These are phyloP conservation scores for Apostichopus leukothele DNA, from an alignment of 53 echinoderm and acorn worm species.

Conservation along the genomic window DNA sequence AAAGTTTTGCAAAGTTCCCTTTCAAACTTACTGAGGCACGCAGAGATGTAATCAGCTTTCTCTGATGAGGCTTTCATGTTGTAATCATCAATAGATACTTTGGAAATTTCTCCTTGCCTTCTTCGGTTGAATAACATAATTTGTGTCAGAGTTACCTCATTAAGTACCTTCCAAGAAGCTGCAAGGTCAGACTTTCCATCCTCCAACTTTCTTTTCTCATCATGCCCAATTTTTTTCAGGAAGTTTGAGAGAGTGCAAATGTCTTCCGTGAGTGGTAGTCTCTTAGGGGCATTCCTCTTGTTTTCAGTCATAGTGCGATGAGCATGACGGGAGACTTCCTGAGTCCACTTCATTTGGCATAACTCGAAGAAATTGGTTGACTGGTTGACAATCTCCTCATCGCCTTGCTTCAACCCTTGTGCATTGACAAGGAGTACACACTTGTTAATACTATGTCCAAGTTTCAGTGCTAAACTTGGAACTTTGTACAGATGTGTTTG, in stretches of 20 bases:
- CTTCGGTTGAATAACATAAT: slow-evolving; percentile 56
- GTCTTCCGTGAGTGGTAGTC: slow-evolving; percentile 55
- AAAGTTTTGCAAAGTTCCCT: slow-evolving; percentile 37
- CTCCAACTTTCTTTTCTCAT: slow-evolving; percentile 16
- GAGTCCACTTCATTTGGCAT: slow-evolving; percentile 24
- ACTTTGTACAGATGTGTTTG: slow-evolving; percentile 19
- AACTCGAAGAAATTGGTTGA: too few species aligned
- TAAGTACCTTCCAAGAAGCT: slow-evolving; percentile 53
- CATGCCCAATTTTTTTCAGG: slow-evolving; percentile 35
- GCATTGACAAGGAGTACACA: slow-evolving; percentile 47
- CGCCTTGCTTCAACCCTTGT: slow-evolving; percentile 39
- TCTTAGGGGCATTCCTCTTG: slow-evolving; percentile 45
- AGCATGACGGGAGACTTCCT: slow-evolving; percentile 53
- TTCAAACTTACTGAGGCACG: background rate
- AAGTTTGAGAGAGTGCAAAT: slow-evolving; percentile 47
- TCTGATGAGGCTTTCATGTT: slow-evolving; percentile 46
- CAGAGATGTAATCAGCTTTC: slow-evolving; percentile 40
- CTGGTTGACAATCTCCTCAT: slow-evolving; percentile 24
- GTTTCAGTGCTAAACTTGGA: slow-evolving; percentile 64
- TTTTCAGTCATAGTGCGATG: slow-evolving; percentile 43
- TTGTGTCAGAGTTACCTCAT: slow-evolving; percentile 55
- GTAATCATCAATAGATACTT: slow-evolving; percentile 32
- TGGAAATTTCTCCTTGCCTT: slow-evolving; percentile 56
- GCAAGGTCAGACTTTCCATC: background rate
- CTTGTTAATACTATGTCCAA: slow-evolving; percentile 57